phyloP scores from a whole-genome alignment of 35 echinoderm and acorn worm species.

The Nesometra sesokonis region DNA sequence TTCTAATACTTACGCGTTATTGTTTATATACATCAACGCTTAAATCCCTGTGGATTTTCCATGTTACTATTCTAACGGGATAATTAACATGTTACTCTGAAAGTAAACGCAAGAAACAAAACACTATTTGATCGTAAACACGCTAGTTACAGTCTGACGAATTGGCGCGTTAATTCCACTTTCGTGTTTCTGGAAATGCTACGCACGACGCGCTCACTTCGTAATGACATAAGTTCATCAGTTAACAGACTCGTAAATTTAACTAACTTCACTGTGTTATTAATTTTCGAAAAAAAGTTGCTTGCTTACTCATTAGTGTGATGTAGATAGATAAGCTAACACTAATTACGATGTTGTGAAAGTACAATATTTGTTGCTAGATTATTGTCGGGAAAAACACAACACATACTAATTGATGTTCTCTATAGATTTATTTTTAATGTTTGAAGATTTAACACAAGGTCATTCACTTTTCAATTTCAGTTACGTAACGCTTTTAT shows the following conservation, averaged over 20 bases:
- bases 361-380: too few species aligned
- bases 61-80: background rate
- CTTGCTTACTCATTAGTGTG: background rate
- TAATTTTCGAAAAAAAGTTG: background rate
- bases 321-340: background rate
- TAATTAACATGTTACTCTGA: background rate
- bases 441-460: too few species aligned
- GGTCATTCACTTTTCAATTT: too few species aligned
- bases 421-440: too few species aligned
- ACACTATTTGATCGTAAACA: background rate
- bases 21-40: background rate
- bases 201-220: background rate
- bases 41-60: background rate
- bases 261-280: background rate
- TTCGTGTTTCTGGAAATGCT: background rate
- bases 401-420: too few species aligned
- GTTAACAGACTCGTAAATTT: background rate
- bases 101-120: background rate
- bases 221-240: background rate
- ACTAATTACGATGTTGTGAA: background rate
- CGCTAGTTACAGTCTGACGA: background rate
- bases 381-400: too few species aligned
- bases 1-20: background rate
- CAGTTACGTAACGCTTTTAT: too few species aligned
- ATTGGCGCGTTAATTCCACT: background rate